Evolutionary conservation across 2,888 invertebrate species (phyloP).

Genomic region (Neoaliturus tenellus): DNA sequence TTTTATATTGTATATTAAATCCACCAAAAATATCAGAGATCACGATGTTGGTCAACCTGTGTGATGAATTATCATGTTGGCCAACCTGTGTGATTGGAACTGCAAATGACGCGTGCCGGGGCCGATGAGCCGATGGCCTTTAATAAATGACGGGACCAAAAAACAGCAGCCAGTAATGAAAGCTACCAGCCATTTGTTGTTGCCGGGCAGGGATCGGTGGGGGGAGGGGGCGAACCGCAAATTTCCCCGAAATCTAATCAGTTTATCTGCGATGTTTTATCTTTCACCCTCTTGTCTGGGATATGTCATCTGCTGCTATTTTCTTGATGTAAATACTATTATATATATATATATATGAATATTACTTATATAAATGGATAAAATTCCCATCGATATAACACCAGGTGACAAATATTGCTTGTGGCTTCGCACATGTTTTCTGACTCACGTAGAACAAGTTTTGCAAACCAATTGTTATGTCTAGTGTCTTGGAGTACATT

Average conservation of each 20-base stretch:
- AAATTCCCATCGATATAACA: too few species aligned
- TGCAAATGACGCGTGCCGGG: not conserved
- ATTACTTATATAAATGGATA: too few species aligned
- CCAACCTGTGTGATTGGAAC: not conserved
- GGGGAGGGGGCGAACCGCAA: not conserved
- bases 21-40: too few species aligned
- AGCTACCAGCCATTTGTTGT: not conserved
- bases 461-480: too few species aligned
- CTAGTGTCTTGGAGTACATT: too few species aligned
- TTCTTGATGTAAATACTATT: too few species aligned
- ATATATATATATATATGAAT: too few species aligned
- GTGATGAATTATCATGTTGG: not conserved
- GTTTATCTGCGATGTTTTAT: slow-evolving; percentile 2
- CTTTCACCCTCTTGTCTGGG: slow-evolving; percentile 20
- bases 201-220: not conserved
- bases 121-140: not conserved
- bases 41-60: too few species aligned
- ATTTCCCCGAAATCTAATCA: not conserved
- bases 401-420: too few species aligned
- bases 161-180: not conserved
- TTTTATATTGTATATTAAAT: too few species aligned
- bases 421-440: too few species aligned
- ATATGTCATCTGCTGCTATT: not conserved
- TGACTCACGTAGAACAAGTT: too few species aligned
- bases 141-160: not conserved